Evolutionary conservation across 2,888 invertebrate genomes (phyloP), one percentile per base, ranked within the genome.

Genomic region (Amblyteles armatorius): DNA sequence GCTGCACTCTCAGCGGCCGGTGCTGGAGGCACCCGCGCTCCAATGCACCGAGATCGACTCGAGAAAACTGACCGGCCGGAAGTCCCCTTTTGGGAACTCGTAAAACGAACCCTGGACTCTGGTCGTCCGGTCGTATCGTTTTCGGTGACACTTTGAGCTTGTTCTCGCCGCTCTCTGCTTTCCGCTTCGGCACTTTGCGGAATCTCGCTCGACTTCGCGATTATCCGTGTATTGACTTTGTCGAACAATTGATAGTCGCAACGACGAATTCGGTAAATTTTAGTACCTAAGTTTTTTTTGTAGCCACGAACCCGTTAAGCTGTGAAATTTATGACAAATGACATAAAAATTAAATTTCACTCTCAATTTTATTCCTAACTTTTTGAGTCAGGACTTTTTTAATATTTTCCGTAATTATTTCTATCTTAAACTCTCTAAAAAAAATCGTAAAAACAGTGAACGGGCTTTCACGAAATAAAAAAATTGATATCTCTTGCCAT

Each of bases 11-110:
- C 71, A 22, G 33, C 19, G 69, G 33, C 36, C 78, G 19, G 78
- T 68, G 68, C 22, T 13, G 11, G 16, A 36, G 73, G 63, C 60
- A 77, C 55, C 76, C 76, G 65, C 65, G 84, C 81, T 79, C 57
- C 68, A 77, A 40, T 80, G 85, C 79, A 73, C 55, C 77, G 77
- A 68, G 82, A 83, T 79, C 80, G 79, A 16, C 63, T 68, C 82
- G 79, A 82, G 85, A 82, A 85, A 82, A 80, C n/a, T 85, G 79
- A 85, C 79, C 74, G 68, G 69, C 77, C 85, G 85, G 85, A 85
- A 85, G 80, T 85, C 73, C 85, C 77, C 85, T 82, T 82, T 83
- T 82, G 79, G 82, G 77, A 82, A 77, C 85, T 82, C 85, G 82
- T 85, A 82, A 83, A 82, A 77, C 60, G 84, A 85, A 82, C 84